phyloP scores from a whole-genome alignment of 1,140 invertebrate species.

The Macrobrachium nipponense region DNA sequence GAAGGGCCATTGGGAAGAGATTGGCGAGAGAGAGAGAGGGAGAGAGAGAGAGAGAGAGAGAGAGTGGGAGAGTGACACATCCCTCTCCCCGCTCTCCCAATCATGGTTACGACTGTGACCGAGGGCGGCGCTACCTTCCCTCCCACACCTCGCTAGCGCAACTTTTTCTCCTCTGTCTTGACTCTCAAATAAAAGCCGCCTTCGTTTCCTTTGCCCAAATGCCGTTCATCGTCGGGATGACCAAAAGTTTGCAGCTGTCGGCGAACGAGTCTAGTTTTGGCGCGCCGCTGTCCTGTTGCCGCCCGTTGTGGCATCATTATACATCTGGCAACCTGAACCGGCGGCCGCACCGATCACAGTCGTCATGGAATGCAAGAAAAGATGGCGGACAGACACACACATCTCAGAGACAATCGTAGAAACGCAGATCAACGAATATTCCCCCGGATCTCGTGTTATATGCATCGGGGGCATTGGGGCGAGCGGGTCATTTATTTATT shows the following conservation, averaged over 20 bases:
- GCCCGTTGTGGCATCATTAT: constrained; percentile 20
- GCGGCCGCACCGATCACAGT: constrained; percentile 51
- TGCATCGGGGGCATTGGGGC: no score
- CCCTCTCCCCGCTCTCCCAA: constrained; percentile 55
- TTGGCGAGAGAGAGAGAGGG: background rate
- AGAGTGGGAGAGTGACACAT: constrained; percentile 13
- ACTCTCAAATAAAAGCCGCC: no score
- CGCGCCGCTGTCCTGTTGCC: background rate
- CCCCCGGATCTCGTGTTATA: background rate
- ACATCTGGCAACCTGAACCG: constrained; percentile 40
- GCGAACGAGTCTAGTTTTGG: background rate
- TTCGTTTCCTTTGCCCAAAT: background rate
- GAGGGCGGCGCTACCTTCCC: constrained; percentile 46
- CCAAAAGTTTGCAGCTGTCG: background rate
- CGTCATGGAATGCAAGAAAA: constrained; percentile 59
- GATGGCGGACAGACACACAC: constrained; percentile 59
- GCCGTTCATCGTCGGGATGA: background rate
- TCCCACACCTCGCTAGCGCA: constrained; percentile 44
- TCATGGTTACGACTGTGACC: constrained; percentile 57
- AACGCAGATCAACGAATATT: constrained; percentile 43
- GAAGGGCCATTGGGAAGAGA: background rate
- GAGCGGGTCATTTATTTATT: background rate
- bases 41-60: background rate
- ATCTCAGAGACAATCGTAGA: constrained; percentile 41
- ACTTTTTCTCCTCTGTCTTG: constrained; percentile 3